Evolutionary conservation across 1,140 invertebrate genomes (phyloP).

Genomic region (Caerostris extrusa): DNA sequence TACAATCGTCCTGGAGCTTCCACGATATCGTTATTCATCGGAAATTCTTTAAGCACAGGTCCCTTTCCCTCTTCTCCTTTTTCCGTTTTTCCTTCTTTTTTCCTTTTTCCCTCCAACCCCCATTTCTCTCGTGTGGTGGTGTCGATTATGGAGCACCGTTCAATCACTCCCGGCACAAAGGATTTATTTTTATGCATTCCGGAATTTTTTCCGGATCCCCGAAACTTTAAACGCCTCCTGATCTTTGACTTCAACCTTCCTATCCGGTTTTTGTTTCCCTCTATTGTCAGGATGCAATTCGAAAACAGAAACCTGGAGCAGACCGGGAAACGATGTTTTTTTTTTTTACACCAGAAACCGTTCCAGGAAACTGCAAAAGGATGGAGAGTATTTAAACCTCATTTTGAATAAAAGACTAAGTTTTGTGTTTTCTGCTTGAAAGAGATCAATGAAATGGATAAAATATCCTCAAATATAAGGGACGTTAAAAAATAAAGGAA

Average conservation of each 20-base stretch:
- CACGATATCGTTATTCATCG: conserved; percentile 70
- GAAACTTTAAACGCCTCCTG: conserved; percentile 56
- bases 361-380: not conserved
- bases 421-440: not conserved
- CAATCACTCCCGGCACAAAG: conserved; percentile 66
- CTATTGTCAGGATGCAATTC: conserved; percentile 46
- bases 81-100: not conserved
- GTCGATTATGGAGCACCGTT: conserved; percentile 57
- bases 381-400: conserved; percentile 16
- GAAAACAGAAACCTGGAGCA: conserved; percentile 1
- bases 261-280: conserved; percentile 16
- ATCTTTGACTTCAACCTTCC: conserved; percentile 34
- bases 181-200: conserved; percentile 66
- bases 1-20: conserved; percentile 51
- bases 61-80: not conserved
- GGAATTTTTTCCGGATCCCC: conserved; percentile 37
- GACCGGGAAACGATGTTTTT: conserved; percentile 20
- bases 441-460: conserved; percentile 5
- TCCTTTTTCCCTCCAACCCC: not conserved
- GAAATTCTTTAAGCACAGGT: conserved; percentile 65
- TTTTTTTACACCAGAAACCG: not conserved
- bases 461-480: not conserved
- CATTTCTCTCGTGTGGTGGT: conserved; percentile 38
- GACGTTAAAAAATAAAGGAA: not conserved
- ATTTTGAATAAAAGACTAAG: conserved; percentile 7